phyloP scores from a whole-genome alignment of 2,888 invertebrate genomes.

The Oscheius sp. region DNA sequence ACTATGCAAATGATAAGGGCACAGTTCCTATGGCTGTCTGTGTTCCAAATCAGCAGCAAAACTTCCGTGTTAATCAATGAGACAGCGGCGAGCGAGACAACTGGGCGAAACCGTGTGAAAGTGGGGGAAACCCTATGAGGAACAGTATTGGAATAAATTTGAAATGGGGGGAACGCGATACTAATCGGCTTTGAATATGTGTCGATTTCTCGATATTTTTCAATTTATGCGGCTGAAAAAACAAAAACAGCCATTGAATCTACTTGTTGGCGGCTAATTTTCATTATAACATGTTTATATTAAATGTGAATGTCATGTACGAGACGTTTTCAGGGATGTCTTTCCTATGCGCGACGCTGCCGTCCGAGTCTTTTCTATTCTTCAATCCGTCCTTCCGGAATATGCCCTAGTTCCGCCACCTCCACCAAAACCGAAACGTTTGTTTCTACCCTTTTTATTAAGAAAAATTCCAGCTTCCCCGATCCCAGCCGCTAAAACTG shows the following conservation, averaged over 20 bases:
- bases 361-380: constrained; percentile 49
- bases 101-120: no score
- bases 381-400: constrained; percentile 49
- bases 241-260: not conserved
- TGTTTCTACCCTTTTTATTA: not conserved
- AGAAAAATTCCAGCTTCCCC: not conserved
- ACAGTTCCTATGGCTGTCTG: no score
- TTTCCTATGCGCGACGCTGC: constrained; percentile 56
- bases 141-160: no score
- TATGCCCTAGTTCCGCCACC: constrained; percentile 57
- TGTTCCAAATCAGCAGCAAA: no score
- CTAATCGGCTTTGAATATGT: not conserved
- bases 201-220: no score
- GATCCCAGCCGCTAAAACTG: constrained; percentile 13
- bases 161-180: no score
- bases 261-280: not conserved
- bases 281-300: not conserved
- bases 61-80: no score
- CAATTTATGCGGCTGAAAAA: no score
- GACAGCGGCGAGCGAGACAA: no score
- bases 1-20: no score
- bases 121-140: no score
- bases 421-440: constrained; percentile 26
- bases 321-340: constrained; percentile 46
- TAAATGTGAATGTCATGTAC: no score